Conservation (phyloP, 1,140 invertebrate genomes). For the Euglossa dilemma region DNA sequence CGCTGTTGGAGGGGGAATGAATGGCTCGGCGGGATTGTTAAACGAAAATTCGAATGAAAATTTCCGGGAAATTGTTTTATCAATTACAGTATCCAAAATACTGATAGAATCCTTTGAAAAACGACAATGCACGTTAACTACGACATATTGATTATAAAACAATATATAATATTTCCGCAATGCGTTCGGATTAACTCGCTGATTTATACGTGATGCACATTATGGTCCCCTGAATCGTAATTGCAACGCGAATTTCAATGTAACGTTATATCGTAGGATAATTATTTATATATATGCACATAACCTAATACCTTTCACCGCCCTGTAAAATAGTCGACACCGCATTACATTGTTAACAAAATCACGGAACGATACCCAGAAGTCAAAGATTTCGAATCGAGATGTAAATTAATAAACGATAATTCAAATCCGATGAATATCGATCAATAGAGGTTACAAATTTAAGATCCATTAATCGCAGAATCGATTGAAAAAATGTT, state of each 20-base stretch:
- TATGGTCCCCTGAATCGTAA: background rate
- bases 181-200: background rate
- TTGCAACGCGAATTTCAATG: background rate
- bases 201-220: background rate
- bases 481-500: too few species aligned
- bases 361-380: background rate
- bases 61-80: background rate
- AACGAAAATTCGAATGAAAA: background rate
- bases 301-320: background rate
- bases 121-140: background rate
- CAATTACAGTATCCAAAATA: background rate
- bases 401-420: too few species aligned
- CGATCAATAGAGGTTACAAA: too few species aligned
- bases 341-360: background rate
- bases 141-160: background rate
- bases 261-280: background rate
- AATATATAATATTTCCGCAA: background rate
- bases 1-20: too few species aligned
- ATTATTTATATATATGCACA: background rate
- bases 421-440: too few species aligned
- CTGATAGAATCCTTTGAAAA: background rate
- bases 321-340: background rate
- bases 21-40: too few species aligned
- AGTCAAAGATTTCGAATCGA: too few species aligned
- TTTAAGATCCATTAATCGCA: too few species aligned